Percentiles rank a stretch among this genome's conserved stretches.
phyloP scores from a whole-genome alignment of 2,888 invertebrate genomes.

The Epicampocera succincta region DNA sequence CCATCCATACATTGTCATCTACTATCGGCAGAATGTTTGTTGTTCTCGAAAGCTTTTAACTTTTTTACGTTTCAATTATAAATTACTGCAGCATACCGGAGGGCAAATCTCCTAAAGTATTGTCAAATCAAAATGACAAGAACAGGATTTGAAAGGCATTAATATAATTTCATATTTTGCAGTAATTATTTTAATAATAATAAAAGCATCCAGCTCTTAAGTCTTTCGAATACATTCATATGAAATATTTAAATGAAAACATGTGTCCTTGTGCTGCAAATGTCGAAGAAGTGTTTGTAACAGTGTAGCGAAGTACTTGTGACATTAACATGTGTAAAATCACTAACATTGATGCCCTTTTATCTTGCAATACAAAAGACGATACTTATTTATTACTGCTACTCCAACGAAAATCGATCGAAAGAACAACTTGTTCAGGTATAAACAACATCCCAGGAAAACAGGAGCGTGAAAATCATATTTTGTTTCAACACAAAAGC shows the following conservation, averaged over 20 bases:
- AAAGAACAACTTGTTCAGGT: conserved; percentile 41
- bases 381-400: conserved; percentile 22
- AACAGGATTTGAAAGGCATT: conserved; percentile 34
- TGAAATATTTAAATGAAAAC: background rate
- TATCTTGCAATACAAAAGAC: conserved; percentile 1
- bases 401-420: conserved; percentile 1
- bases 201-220: conserved; percentile 35
- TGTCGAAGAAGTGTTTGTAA: background rate
- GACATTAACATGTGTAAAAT: conserved; percentile 38
- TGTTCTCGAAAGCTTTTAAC: no score
- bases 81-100: conserved; percentile 41
- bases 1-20: no score
- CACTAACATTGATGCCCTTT: conserved; percentile 30
- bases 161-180: conserved; percentile 46
- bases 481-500: background rate
- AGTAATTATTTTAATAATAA: conserved; percentile 59
- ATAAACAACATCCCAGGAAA: conserved; percentile 14
- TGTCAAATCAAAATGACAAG: conserved; percentile 34
- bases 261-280: background rate
- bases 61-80: no score
- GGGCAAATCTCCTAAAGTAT: conserved; percentile 22
- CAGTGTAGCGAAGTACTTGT: background rate
- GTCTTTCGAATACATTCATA: background rate
- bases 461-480: conserved; percentile 22
- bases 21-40: no score